These are phyloP conservation scores for Microcebus jonahi DNA, from an alignment of 2,113 vertebrate genomes.

Conservation along the genomic window DNA sequence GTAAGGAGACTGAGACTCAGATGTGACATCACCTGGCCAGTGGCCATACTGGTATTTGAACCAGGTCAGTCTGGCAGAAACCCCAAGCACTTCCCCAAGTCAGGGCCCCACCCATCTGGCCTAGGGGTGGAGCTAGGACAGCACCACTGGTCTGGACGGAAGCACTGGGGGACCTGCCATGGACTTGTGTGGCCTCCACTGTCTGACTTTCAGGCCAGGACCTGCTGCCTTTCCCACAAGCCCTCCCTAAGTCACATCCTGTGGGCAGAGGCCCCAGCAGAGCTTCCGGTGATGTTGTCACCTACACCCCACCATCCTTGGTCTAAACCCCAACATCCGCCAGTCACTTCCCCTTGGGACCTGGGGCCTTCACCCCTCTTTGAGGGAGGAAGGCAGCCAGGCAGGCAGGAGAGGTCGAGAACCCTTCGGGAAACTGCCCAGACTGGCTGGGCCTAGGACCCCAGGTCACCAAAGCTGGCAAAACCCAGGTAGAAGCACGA, in stretches of 20 bases:
- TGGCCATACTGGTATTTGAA: neutral
- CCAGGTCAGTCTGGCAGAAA: neutral
- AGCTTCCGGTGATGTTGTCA: constrained; percentile 51
- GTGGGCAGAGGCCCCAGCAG: constrained; percentile 52
- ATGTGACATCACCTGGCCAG: neutral
- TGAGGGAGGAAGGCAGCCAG: neutral
- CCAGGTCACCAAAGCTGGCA: neutral
- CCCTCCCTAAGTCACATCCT: constrained; percentile 66
- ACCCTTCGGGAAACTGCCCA: neutral
- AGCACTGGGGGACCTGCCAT: accelerated
- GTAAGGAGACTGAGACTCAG: neutral
- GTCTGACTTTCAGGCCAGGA: neutral
- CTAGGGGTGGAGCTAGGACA: neutral
- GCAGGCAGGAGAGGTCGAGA: neutral
- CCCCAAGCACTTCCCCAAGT: neutral
- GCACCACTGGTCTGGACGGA: neutral
- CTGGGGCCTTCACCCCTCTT: neutral
- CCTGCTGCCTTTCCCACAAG: neutral
- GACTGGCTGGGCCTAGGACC: neutral
- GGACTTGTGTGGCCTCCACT: neutral
- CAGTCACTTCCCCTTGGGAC: constrained; percentile 43
- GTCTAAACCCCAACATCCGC: constrained; percentile 39
- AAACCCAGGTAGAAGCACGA: neutral
- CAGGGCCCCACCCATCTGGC: neutral
- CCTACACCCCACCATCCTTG: neutral